phyloP scores from a whole-genome alignment of 2,888 invertebrate genomes.

The Deilephila elpenor region DNA sequence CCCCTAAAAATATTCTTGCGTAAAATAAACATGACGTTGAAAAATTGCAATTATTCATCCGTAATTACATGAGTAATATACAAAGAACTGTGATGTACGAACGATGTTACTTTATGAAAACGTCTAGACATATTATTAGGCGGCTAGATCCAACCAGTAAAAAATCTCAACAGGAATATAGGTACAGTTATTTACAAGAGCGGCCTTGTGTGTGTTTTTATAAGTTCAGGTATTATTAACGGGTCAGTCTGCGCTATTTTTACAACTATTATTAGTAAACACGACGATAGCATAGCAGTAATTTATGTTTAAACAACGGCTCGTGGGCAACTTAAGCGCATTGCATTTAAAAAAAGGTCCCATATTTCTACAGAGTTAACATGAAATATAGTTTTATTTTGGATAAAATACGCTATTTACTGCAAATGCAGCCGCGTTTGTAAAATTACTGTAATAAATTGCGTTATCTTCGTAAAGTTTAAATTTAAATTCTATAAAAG shows the following conservation, averaged over 20 bases:
- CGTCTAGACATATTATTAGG: slow-evolving; percentile 16
- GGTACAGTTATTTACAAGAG: slow-evolving; percentile 16
- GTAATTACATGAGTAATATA: not conserved
- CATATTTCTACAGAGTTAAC: slow-evolving; percentile 1
- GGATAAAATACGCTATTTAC: not conserved
- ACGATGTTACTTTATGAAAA: not conserved
- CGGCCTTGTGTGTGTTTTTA: slow-evolving; percentile 16
- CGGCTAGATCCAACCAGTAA: not conserved
- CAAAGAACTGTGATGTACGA: not conserved
- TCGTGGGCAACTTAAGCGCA: not conserved
- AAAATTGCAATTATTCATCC: not conserved
- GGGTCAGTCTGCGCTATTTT: slow-evolving; percentile 15
- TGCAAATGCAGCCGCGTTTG: not conserved
- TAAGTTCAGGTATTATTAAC: slow-evolving; percentile 14
- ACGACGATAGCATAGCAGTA: not conserved
- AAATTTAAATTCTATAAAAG: not conserved
- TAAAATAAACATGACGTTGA: not conserved
- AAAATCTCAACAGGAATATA: not conserved
- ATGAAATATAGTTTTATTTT: slow-evolving; percentile 1
- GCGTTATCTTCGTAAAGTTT: not conserved
- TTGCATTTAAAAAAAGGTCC: not conserved
- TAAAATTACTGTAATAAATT: slow-evolving; percentile 5
- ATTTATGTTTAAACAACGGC: slow-evolving; percentile 6
- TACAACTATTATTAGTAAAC: slow-evolving; percentile 10
- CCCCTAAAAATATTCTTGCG: too few species aligned